phyloP scores from a whole-genome alignment of 2,888 invertebrate species.

The Lumbricus terrestris region DNA sequence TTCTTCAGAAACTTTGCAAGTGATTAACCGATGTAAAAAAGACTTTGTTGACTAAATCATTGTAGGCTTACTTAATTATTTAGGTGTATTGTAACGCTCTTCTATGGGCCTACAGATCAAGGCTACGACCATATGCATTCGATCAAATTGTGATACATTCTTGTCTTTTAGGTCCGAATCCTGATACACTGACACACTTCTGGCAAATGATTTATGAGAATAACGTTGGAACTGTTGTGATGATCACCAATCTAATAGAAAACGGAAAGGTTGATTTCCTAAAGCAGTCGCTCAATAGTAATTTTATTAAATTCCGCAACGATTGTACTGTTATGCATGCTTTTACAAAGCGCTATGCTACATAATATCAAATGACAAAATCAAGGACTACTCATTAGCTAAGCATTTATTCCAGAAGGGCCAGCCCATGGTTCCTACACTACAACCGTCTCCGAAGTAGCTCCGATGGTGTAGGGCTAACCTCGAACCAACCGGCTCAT shows the following conservation, averaged over 20 bases:
- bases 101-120: too few species aligned
- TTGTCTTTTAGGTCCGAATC: neutral
- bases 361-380: too few species aligned
- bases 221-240: neutral
- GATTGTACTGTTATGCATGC: neutral
- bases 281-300: neutral
- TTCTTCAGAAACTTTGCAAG: neutral
- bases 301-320: neutral
- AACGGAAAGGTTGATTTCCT: neutral
- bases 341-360: too few species aligned
- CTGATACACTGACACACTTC: neutral
- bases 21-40: neutral
- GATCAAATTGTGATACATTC: neutral
- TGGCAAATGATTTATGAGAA: slow-evolving; percentile 3
- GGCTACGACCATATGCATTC: neutral
- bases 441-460: neutral
- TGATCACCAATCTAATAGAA: neutral
- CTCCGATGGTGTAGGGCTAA: too few species aligned
- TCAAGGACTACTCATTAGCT: too few species aligned
- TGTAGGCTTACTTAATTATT: too few species aligned
- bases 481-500: too few species aligned
- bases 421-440: neutral
- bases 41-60: neutral
- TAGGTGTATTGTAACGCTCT: too few species aligned
- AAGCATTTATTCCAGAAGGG: too few species aligned